Conservation (phyloP, 2,113 vertebrate genomes). For the Aphyosemion australe region DNA sequence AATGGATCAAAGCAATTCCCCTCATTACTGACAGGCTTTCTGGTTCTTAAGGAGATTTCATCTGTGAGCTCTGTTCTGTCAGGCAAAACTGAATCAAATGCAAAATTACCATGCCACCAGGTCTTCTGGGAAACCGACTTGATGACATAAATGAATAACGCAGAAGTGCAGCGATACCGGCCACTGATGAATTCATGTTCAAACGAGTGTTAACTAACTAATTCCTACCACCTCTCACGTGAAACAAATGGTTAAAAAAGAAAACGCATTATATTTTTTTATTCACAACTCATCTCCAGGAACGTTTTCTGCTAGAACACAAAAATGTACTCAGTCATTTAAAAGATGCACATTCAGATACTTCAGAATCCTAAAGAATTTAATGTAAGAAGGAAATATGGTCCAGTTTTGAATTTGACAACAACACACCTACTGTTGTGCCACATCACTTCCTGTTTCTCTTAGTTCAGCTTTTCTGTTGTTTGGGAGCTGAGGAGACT, state of each 20-base stretch:
- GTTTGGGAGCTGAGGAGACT: not conserved
- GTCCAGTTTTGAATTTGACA: too few relatives aligned
- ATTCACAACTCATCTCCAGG: too few relatives aligned
- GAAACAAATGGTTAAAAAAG: not conserved
- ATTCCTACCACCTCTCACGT: conserved; percentile 7
- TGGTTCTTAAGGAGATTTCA: conserved; percentile 77
- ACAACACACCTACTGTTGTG: too few relatives aligned
- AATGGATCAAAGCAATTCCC: conserved; percentile 79
- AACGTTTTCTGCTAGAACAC: too few relatives aligned
- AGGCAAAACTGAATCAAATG: conserved; percentile 75
- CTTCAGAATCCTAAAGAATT: too few relatives aligned
- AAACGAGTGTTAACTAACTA: conserved; percentile 43
- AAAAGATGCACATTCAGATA: too few relatives aligned
- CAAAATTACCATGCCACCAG: conserved; percentile 67
- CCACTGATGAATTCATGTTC: conserved; percentile 39
- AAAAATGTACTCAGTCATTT: too few relatives aligned
- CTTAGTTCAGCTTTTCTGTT: too few relatives aligned
- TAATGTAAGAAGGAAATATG: too few relatives aligned
- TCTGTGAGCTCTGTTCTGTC: conserved; percentile 71
- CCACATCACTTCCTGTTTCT: too few relatives aligned
- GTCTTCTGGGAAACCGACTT: conserved; percentile 61
- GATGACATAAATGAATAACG: conserved; percentile 59
- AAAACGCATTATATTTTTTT: too few relatives aligned
- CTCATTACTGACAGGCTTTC: conserved; percentile 81
- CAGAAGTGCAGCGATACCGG: conserved; percentile 26